Conservation (phyloP, 1,140 invertebrate genomes). For the Coelopa frigida region DNA sequence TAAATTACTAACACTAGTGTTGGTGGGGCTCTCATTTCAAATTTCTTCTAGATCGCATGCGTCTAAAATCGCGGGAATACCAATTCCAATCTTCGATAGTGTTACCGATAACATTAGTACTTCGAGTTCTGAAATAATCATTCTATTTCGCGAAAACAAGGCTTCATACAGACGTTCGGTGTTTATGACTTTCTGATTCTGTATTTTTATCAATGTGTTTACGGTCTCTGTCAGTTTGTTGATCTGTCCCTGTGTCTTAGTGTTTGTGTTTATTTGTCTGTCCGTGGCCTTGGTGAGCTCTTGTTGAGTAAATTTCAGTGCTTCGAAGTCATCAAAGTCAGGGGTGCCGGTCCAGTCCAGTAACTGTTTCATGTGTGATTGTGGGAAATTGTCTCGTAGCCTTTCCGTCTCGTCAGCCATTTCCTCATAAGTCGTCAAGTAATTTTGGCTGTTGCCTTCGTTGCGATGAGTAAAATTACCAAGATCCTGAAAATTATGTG, state of each 20-base stretch:
- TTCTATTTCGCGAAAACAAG: too few relatives aligned
- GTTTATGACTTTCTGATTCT: too few relatives aligned
- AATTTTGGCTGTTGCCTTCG: neutral
- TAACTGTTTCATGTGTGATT: slow-evolving; percentile 2
- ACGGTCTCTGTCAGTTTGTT: neutral
- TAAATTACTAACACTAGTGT: too few relatives aligned
- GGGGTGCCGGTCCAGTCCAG: neutral
- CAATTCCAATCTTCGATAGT: too few relatives aligned
- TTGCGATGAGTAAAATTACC: neutral
- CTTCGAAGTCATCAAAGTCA: neutral
- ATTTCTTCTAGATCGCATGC: neutral
- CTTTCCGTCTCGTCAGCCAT: neutral
- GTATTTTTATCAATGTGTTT: too few relatives aligned
- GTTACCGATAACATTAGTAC: too few relatives aligned
- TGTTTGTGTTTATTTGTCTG: neutral
- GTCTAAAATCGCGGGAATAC: too few relatives aligned
- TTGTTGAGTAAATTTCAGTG: neutral
- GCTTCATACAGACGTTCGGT: too few relatives aligned
- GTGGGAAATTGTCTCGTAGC: neutral
- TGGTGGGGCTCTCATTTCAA: slow-evolving; percentile 1
- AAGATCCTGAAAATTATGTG: too few relatives aligned
- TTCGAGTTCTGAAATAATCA: too few relatives aligned
- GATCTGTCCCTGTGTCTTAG: neutral
- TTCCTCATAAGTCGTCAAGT: neutral
- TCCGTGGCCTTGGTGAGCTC: neutral